These are phyloP conservation scores for Boloria euphrosyne DNA, from an alignment of 2,888 invertebrate species.

Conservation along the genomic window DNA sequence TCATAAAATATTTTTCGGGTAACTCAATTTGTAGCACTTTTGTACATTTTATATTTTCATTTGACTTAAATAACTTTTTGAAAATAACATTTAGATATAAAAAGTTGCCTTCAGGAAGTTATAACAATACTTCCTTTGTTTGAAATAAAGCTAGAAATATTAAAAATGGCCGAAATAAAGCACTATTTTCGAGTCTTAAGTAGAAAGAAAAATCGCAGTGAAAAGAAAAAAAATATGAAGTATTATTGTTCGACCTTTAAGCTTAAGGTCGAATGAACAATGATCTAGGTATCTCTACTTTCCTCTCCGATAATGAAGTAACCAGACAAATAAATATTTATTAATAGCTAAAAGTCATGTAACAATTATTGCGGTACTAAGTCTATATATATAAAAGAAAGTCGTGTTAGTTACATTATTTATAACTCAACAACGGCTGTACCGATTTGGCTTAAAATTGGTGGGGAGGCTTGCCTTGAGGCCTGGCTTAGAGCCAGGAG, in stretches of 20 bases:
- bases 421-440: too few relatives aligned
- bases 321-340: not conserved
- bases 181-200: conserved; percentile 7
- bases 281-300: not conserved
- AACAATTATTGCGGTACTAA: too few relatives aligned
- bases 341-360: not conserved
- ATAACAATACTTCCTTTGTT: conserved; percentile 4
- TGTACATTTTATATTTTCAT: not conserved
- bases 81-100: not conserved
- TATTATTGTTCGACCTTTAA: conserved; percentile 13
- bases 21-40: too few relatives aligned
- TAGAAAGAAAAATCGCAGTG: not conserved
- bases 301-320: not conserved
- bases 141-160: conserved; percentile 1
- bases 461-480: too few relatives aligned
- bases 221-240: not conserved
- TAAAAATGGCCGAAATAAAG: conserved; percentile 12
- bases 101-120: not conserved
- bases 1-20: too few relatives aligned
- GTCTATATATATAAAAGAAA: too few relatives aligned
- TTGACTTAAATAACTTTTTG: not conserved
- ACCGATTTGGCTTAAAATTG: too few relatives aligned
- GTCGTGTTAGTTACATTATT: too few relatives aligned
- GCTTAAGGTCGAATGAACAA: conserved; percentile 16
- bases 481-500: too few relatives aligned